phyloP scores from a whole-genome alignment of 30 jellyfish, hydroid and myxozoan species.

The Haliclystus octoradiatus region DNA sequence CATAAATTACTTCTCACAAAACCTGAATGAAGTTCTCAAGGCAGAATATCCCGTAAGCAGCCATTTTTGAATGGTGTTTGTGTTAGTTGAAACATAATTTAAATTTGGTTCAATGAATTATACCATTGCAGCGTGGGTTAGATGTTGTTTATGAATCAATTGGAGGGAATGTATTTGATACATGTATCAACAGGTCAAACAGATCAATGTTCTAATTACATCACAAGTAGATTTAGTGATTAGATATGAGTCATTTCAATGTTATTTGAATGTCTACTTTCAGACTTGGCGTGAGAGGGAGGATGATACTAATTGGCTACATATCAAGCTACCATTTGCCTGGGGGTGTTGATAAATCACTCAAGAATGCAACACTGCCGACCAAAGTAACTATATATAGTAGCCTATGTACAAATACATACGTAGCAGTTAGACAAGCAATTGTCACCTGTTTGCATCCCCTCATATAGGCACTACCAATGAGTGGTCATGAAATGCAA shows the following conservation, averaged over 20 bases:
- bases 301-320: conserved; percentile 64
- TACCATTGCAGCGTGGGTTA: conserved; percentile 48
- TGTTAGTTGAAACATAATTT: neutral
- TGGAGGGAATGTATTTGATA: conserved; percentile 72
- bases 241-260: neutral
- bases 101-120: neutral
- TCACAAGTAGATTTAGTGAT: neutral
- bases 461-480: neutral
- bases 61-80: neutral
- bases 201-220: too few species aligned
- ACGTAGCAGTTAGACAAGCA: neutral
- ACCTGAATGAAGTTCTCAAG: conserved; percentile 36
- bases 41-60: conserved; percentile 50
- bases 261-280: neutral
- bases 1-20: conserved; percentile 44
- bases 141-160: conserved; percentile 74
- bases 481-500: neutral
- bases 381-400: too few species aligned
- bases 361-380: conserved; percentile 50
- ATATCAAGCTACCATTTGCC: conserved; percentile 68
- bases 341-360: conserved; percentile 77
- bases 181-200: conserved; percentile 60
- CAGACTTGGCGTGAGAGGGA: conserved; percentile 69
- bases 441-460: neutral
- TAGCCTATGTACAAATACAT: too few species aligned